Conservation (phyloP, 2,113 vertebrate species). For the Mandrillus leucophaeus region DNA sequence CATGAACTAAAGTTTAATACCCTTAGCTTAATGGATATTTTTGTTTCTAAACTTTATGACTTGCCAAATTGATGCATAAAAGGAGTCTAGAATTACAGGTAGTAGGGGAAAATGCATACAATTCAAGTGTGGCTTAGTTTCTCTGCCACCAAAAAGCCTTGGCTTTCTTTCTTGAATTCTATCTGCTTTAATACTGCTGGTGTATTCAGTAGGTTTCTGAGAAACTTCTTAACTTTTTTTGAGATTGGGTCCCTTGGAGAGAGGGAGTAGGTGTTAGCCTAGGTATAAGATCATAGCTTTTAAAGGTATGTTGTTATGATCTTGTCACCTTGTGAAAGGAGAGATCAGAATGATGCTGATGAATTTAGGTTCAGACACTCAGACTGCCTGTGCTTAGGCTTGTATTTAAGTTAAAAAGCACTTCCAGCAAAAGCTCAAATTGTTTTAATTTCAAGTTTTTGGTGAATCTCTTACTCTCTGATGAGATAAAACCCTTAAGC, state of each 20-base stretch:
- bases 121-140: conserved; percentile 8
- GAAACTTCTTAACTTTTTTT: conserved; percentile 10
- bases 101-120: background rate
- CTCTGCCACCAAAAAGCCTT: background rate
- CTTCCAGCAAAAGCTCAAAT: background rate
- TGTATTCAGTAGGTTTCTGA: background rate
- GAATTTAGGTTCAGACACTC: background rate
- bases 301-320: background rate
- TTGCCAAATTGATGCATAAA: conserved; percentile 20
- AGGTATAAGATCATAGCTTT: background rate
- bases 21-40: background rate
- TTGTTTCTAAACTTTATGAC: background rate
- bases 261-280: background rate
- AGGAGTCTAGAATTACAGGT: background rate
- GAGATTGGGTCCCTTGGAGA: background rate
- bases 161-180: background rate
- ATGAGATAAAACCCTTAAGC: background rate
- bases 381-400: background rate
- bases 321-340: background rate
- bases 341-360: background rate
- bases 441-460: background rate
- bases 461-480: background rate
- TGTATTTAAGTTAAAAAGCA: background rate
- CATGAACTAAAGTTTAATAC: background rate
- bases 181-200: background rate